Evolutionary conservation across 2,113 vertebrate genomes (phyloP).

Genomic region (Aegotheles bennettii): DNA sequence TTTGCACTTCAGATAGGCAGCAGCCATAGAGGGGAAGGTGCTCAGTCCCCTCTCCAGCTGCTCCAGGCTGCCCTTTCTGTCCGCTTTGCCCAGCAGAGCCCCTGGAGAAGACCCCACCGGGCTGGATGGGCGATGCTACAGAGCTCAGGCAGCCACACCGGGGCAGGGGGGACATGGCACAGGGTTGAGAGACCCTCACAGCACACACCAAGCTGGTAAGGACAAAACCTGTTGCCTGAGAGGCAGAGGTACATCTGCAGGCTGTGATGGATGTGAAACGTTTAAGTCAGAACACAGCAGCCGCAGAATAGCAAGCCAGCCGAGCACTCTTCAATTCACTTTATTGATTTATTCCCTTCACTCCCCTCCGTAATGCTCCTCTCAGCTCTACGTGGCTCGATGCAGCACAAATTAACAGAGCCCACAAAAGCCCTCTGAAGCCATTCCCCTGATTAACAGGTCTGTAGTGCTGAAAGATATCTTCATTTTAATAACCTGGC

Average conservation of each 20-base stretch:
- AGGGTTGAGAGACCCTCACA: not conserved
- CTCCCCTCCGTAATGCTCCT: conserved; percentile 26
- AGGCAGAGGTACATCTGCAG: conserved; percentile 18
- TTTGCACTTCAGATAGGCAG: not conserved
- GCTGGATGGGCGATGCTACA: fast-evolving
- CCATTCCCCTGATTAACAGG: conserved; percentile 63
- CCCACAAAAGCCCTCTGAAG: conserved; percentile 51
- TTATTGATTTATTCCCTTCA: conserved; percentile 49
- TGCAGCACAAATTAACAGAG: conserved; percentile 50
- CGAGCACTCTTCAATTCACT: conserved; percentile 15
- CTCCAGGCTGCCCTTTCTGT: not conserved
- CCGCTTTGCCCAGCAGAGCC: fast-evolving
- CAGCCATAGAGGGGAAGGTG: fast-evolving
- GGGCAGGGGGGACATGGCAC: too few relatives aligned
- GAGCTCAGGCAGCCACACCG: too few relatives aligned
- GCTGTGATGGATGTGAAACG: conserved; percentile 25
- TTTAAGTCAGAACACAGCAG: conserved; percentile 23
- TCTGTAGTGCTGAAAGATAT: conserved; percentile 41
- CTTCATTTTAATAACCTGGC: conserved; percentile 62
- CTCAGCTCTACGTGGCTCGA: conserved; percentile 24
- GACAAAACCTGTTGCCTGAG: conserved; percentile 18
- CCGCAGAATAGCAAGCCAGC: conserved; percentile 11
- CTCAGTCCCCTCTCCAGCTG: not conserved
- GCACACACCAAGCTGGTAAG: not conserved
- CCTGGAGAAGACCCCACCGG: not conserved